Evolutionary conservation across 2,888 invertebrate genomes (phyloP).

Genomic region (Drosophila leonis): DNA sequence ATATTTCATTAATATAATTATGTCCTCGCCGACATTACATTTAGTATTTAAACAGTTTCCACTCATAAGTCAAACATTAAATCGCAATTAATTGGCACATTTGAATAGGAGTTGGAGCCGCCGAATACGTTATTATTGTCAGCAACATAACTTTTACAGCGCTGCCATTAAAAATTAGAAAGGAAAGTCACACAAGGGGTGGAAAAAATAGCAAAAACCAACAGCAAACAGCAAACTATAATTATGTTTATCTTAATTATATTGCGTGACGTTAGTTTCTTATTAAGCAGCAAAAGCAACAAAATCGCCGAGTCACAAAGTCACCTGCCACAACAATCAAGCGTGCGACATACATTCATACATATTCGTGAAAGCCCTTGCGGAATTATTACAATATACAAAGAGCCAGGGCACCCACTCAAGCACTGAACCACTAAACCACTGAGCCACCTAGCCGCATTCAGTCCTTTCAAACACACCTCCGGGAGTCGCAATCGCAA

Average conservation of each 20-base stretch:
- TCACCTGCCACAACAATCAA: conserved; percentile 63
- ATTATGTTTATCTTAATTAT: conserved; percentile 82
- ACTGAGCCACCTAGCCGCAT: conserved; percentile 15
- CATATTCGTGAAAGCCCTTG: conserved; percentile 23
- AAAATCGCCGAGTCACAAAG: conserved; percentile 70
- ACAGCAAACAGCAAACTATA: conserved; percentile 67
- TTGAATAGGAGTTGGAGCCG: background rate
- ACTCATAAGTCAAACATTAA: background rate
- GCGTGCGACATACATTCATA: conserved; percentile 4
- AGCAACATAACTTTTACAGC: conserved; percentile 51
- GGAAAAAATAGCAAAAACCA: conserved; percentile 34
- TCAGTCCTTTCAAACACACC: conserved; percentile 23
- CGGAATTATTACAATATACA: conserved; percentile 34
- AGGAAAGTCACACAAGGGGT: conserved; percentile 24
- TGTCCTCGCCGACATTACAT: background rate
- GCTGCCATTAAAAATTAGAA: conserved; percentile 60
- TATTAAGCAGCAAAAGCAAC: conserved; percentile 69
- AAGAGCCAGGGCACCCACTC: conserved; percentile 46
- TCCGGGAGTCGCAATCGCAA: conserved; percentile 13
- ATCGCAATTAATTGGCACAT: conserved; percentile 9
- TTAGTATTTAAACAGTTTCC: background rate
- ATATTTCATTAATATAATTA: background rate
- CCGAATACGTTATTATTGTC: conserved; percentile 22
- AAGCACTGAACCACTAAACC: conserved; percentile 13
- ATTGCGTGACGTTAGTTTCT: conserved; percentile 78